Evolutionary conservation across 2,888 invertebrate genomes (phyloP).

Genomic region (Drosophila robusta): DNA sequence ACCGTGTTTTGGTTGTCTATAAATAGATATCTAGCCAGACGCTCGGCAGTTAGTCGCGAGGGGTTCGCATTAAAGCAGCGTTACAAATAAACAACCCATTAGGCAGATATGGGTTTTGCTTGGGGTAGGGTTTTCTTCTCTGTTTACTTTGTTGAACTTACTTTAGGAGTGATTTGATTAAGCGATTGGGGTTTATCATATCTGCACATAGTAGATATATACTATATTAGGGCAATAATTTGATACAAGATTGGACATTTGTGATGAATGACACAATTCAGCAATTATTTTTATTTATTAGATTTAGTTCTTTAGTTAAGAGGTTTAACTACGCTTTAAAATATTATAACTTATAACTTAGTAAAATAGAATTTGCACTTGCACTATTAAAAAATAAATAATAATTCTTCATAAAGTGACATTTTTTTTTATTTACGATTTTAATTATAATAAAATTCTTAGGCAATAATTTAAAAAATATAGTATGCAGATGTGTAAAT

Average conservation of each 20-base stretch:
- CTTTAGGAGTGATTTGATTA: constrained; percentile 8
- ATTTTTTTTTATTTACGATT: too few species aligned
- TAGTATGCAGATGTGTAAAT: too few species aligned
- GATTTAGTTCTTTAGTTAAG: too few species aligned
- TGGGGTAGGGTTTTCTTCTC: constrained; percentile 62
- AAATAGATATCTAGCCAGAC: constrained; percentile 47
- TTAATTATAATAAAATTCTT: too few species aligned
- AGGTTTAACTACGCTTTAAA: too few species aligned
- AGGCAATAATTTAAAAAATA: too few species aligned
- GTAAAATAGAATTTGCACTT: too few species aligned
- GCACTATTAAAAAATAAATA: too few species aligned
- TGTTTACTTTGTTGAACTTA: neutral
- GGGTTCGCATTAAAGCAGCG: constrained; percentile 45
- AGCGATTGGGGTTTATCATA: constrained; percentile 31
- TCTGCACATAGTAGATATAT: constrained; percentile 22
- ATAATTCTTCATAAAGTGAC: too few species aligned
- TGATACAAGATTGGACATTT: constrained; percentile 18
- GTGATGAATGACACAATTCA: neutral
- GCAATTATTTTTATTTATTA: neutral
- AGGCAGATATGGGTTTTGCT: constrained; percentile 50
- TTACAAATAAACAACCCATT: constrained; percentile 61
- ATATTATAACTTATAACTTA: too few species aligned
- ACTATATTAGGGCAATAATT: neutral
- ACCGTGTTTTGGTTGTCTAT: constrained; percentile 41
- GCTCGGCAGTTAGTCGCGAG: constrained; percentile 2